Evolutionary conservation across 2,113 vertebrate species (phyloP).

Genomic region (Paradisaea rubra): DNA sequence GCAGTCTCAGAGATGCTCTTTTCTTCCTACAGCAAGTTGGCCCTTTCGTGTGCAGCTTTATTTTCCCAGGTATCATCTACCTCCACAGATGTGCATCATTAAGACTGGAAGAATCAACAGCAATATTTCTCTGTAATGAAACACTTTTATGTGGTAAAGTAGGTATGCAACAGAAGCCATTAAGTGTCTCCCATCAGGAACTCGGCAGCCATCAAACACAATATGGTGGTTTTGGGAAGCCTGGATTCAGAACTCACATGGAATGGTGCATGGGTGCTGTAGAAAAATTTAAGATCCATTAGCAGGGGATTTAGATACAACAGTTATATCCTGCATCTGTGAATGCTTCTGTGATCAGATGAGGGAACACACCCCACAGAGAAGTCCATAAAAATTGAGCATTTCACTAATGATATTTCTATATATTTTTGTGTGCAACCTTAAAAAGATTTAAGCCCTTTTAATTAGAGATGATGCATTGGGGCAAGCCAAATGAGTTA

Average conservation of each 20-base stretch:
- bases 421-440: background rate
- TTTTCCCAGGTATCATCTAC: constrained; percentile 3
- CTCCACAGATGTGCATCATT: constrained; percentile 19
- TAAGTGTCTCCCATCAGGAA: background rate
- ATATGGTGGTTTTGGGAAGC: background rate
- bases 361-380: background rate
- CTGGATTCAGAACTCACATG: background rate
- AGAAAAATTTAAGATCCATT: background rate
- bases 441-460: background rate
- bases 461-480: background rate
- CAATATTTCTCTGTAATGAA: constrained; percentile 31
- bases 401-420: background rate
- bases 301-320: background rate
- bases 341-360: background rate
- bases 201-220: background rate
- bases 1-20: background rate
- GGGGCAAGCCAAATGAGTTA: background rate
- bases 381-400: background rate
- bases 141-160: background rate
- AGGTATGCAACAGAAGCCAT: background rate
- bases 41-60: background rate
- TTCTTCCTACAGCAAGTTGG: background rate
- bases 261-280: background rate
- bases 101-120: background rate
- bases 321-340: background rate